Conservation (phyloP, 2,113 vertebrate species). For the Ardeotis arabs region DNA sequence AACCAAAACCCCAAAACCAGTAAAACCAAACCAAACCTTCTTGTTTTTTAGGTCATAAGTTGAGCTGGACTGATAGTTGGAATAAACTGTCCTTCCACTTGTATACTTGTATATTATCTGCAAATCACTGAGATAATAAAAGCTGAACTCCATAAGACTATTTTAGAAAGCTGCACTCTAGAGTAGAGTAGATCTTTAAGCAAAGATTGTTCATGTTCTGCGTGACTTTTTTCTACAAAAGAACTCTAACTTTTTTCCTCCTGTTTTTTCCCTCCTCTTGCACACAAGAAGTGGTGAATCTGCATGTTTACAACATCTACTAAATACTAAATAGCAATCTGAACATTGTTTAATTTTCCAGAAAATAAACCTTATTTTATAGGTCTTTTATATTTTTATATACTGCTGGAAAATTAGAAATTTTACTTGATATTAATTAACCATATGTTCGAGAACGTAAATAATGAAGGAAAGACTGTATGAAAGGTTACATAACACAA, state of each 20-base stretch:
- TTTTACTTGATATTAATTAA: neutral
- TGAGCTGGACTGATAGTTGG: neutral
- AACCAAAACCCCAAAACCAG: too few species aligned
- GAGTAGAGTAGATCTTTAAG: neutral
- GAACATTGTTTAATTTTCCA: neutral
- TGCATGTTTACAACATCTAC: neutral
- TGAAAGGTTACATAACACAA: neutral
- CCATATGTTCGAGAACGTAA: neutral
- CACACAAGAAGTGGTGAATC: neutral
- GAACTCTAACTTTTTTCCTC: neutral
- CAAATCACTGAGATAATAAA: neutral
- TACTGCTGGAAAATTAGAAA: neutral
- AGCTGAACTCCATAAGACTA: neutral
- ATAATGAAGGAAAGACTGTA: neutral
- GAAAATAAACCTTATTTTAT: neutral
- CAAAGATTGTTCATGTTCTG: neutral
- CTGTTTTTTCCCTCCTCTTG: neutral
- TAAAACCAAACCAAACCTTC: neutral
- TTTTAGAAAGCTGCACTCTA: neutral
- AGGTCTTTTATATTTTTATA: too few species aligned
- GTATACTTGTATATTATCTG: neutral
- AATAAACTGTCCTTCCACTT: neutral
- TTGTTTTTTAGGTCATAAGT: neutral
- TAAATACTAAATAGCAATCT: neutral
- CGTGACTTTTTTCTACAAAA: neutral